Evolutionary conservation across 2,113 vertebrate species (phyloP).

Genomic region (Hymenochirus boettgeri): DNA sequence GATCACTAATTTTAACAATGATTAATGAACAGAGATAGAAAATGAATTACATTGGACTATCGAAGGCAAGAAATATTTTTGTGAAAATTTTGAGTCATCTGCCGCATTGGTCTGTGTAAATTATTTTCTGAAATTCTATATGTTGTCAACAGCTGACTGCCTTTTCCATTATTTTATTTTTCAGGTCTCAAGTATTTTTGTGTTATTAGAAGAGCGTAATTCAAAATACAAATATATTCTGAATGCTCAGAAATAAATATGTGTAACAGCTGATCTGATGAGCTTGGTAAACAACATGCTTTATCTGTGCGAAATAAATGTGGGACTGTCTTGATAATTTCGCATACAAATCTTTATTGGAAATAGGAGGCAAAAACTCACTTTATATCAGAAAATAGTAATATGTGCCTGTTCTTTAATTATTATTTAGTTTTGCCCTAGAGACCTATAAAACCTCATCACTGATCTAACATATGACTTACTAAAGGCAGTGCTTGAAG

Average conservation of each 20-base stretch:
- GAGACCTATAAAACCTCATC: conserved; percentile 28
- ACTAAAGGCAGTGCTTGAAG: not conserved
- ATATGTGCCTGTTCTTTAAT: too few relatives aligned
- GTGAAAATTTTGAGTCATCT: conserved; percentile 98
- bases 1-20: conserved; percentile 99
- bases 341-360: conserved; percentile 23
- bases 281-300: conserved; percentile 56
- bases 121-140: conserved; percentile 89
- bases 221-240: conserved; percentile 77
- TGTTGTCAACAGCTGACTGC: conserved; percentile 98
- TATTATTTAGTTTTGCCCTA: too few relatives aligned
- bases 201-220: conserved; percentile 81
- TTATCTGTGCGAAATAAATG: conserved; percentile 47
- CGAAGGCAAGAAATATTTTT: conserved; percentile 98
- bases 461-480: not conserved
- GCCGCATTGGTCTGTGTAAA: conserved; percentile 88
- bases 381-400: too few relatives aligned
- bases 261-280: conserved; percentile 57
- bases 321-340: conserved; percentile 16
- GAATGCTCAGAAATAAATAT: conserved; percentile 69
- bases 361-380: too few relatives aligned
- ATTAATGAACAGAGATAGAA: conserved; percentile 99
- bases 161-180: conserved; percentile 95
- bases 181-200: conserved; percentile 86
- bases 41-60: conserved; percentile 99